Conservation (phyloP, 2,797 vertebrate genomes). For the Chaetodon trifasciatus region DNA sequence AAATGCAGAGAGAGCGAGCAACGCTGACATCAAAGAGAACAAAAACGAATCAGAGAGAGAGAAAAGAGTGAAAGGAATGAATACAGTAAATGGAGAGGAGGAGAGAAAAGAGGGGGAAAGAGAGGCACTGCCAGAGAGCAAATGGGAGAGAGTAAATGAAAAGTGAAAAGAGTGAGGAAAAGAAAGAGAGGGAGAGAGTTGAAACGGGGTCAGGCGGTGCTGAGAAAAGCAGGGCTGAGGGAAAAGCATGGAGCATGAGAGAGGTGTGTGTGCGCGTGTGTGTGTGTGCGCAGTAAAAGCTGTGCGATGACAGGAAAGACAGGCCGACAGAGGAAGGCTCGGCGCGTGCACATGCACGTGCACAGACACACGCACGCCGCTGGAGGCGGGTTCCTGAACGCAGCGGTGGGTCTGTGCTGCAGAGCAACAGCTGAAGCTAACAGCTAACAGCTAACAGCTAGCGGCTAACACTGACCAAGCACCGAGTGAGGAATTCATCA, state of each 20-base stretch:
- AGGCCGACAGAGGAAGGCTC: neutral
- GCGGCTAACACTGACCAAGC: neutral
- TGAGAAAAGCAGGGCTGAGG: constrained; percentile 43
- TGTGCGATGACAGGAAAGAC: constrained; percentile 32
- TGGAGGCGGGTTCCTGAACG: neutral
- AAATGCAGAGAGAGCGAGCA: constrained; percentile 28
- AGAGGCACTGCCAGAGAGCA: constrained; percentile 16
- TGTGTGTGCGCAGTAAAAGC: constrained; percentile 8
- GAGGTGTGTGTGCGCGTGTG: constrained; percentile 10
- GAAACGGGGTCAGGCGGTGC: constrained; percentile 54
- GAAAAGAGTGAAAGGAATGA: constrained; percentile 33
- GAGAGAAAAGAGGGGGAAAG: constrained; percentile 3
- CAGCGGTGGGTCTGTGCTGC: neutral
- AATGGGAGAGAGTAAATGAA: constrained; percentile 40
- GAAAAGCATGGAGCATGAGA: constrained; percentile 32
- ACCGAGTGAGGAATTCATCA: neutral
- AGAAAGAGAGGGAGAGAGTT: constrained; percentile 39
- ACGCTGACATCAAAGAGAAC: constrained; percentile 39
- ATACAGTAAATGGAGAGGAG: constrained; percentile 38
- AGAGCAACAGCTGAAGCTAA: neutral
- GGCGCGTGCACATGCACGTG: neutral
- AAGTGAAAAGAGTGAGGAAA: constrained; percentile 41
- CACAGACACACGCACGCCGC: neutral
- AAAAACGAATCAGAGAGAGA: constrained; percentile 20
- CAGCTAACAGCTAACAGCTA: neutral